Evolutionary conservation across 2,888 invertebrate genomes (phyloP), one percentile per base, ranked within the genome.

Genomic region (Steinernema scapterisci): DNA sequence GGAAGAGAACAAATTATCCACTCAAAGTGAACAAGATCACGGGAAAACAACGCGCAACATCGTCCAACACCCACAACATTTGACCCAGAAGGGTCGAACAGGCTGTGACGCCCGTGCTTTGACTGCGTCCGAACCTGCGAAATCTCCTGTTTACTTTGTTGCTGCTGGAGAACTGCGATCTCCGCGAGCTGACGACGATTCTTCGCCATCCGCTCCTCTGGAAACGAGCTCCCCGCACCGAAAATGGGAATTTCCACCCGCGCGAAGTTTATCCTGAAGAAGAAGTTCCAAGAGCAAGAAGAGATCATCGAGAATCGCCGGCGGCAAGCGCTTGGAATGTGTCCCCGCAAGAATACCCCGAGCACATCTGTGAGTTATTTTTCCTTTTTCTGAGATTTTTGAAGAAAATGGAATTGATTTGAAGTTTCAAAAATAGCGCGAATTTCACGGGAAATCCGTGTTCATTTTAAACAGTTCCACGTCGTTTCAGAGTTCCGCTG

Each of bases 321-420:
- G 16, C 27, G 27, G 1, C 63, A 63, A 27, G 63, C 63, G 63
- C 25, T 63, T 25, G 63, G 63, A 63, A 25, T 63, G 63, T n/a
- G 63, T 25, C 63, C 63, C 63, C 7, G 27, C 16, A 27, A 63
- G 63, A 21, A 63, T 16, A 16, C 54, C 23, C 19, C 63, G 27
- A 63, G 31, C 31, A 31, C 31, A 16, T 31, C 63, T n/a, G 63
- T 63, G 27, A 63, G 63, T 63, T 38, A 9, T 63, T 63, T 63
- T 63, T 16, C n/a, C 16, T 31, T 31, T 31, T 63, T 48, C 13
- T 19, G 13, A 38, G 38, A 6, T 38, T 38, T 38, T 9, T n/a
- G n/a, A n/a, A n/a, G n/a, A n/a, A n/a, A n/a, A n/a, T n/a, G n/a
- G n/a, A n/a, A n/a, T n/a, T n/a, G n/a, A n/a, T n/a, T n/a, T n/a